Evolutionary conservation across 2,113 vertebrate species (phyloP), one percentile per base, ranked within the genome.

Genomic region (Coracopsis vasa): DNA sequence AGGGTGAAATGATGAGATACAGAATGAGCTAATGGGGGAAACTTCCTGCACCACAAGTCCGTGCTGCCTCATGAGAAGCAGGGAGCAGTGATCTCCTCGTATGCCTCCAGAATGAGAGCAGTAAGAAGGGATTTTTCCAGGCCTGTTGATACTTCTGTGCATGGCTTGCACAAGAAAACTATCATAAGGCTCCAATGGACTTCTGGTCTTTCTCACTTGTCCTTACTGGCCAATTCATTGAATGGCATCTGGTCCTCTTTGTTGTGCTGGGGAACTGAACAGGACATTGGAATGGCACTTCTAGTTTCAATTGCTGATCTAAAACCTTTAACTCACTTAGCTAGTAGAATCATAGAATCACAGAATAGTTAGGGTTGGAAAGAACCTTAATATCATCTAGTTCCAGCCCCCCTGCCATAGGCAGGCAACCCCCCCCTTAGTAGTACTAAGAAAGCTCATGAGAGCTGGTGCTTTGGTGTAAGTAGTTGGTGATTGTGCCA

Each of bases 41-140:
- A 28, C 23, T 60, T 73, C 27, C 0, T 56, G 51, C 11, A 31
- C 6, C 7, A 1, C 29, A 13, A 23, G 10, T 66, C 9, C 28
- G 35, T 79, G 24, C 60, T 79, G 53, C 61, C 35, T 56, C 50
- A 20, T 33, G 37, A 69, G 29, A 21, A 50, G 12, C 12, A 44
- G 65, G 27, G 35, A 61, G 45, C 1, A 1, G 25, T 16, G 35
- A 71, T 9, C 39, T 66, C 18, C 31, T 78, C 0, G 0, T 58
- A 10, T 17, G 29, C 21, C 44, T 56, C 29, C 27, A 31, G 31
- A 71, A 39, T 1, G 5, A 47, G 18, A 61, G 31, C 47, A 39
- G 16, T 15, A 20, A 25, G 48, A 62, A 64, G 33, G 41, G 16
- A n/a, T 39, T 88, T 83, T 88, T 83, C 53, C 53, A 83, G 47